Percentiles rank a stretch among this genome's conserved stretches.
phyloP scores from a whole-genome alignment of 1,140 invertebrate species.

The Limonius californicus region DNA sequence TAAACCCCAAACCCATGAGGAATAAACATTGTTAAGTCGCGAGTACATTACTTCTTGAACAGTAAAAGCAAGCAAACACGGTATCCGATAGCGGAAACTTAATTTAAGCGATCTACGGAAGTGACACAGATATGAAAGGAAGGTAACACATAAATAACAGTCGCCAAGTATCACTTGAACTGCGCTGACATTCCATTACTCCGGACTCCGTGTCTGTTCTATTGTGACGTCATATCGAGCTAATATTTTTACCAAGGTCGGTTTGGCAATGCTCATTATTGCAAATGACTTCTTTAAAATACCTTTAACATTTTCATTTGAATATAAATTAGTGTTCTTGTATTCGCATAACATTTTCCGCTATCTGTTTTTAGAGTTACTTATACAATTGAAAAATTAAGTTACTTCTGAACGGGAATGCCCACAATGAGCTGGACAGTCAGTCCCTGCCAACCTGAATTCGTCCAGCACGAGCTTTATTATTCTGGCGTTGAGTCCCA shows the following conservation, averaged over 20 bases:
- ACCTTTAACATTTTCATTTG: no score
- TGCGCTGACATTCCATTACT: constrained; percentile 10
- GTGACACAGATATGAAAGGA: constrained; percentile 13
- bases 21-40: background rate
- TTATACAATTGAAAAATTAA: no score
- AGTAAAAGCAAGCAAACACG: constrained; percentile 3
- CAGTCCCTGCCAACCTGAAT: no score
- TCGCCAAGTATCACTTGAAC: constrained; percentile 7
- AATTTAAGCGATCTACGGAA: constrained; percentile 14
- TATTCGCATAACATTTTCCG: no score
- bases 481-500: no score
- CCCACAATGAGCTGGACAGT: no score
- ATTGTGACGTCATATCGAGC: background rate
- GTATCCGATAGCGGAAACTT: constrained; percentile 11
- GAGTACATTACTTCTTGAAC: background rate
- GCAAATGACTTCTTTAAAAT: no score
- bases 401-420: no score
- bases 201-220: background rate
- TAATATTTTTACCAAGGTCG: background rate
- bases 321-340: no score
- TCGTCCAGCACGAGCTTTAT: no score
- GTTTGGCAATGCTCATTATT: background rate
- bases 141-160: constrained; percentile 5
- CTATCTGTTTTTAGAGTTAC: no score
- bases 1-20: no score